phyloP scores from a whole-genome alignment of 2,797 vertebrate genomes.

The Enteromius thamalakanensis region DNA sequence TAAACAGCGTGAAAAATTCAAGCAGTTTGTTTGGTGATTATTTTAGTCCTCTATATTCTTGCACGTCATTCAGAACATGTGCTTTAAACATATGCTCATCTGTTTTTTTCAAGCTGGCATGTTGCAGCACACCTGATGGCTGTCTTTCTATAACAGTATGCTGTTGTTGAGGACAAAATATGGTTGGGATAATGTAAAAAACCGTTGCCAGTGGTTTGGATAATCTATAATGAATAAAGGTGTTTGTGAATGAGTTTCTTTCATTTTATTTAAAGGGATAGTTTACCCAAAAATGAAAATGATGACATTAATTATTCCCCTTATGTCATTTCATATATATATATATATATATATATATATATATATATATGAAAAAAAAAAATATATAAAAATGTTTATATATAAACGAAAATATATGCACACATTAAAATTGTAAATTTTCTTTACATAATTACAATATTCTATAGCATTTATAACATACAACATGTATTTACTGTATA shows the following conservation, averaged over 20 bases:
- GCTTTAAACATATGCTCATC: constrained; percentile 59
- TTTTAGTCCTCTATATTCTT: constrained; percentile 45
- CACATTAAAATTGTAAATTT: neutral
- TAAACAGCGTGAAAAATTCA: constrained; percentile 22
- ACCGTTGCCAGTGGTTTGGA: neutral
- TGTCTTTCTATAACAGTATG: neutral
- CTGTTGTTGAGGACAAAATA: neutral
- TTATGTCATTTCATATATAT: neutral
- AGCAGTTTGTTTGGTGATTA: constrained; percentile 45
- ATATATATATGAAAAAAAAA: no score
- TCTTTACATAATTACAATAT: neutral
- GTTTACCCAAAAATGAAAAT: neutral
- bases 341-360: no score
- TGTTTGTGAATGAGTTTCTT: neutral
- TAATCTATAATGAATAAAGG: neutral
- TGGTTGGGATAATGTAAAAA: neutral
- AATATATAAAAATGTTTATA: no score
- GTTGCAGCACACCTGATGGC: constrained; percentile 35
- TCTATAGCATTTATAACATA: neutral
- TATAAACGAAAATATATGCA: no score
- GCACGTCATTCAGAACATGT: constrained; percentile 46
- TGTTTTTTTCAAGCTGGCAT: constrained; percentile 45
- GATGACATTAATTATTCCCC: neutral
- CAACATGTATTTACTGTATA: no score
- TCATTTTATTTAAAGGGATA: neutral